These are phyloP conservation scores for Athene noctua DNA, from an alignment of 2,113 vertebrate species.

Conservation along the genomic window DNA sequence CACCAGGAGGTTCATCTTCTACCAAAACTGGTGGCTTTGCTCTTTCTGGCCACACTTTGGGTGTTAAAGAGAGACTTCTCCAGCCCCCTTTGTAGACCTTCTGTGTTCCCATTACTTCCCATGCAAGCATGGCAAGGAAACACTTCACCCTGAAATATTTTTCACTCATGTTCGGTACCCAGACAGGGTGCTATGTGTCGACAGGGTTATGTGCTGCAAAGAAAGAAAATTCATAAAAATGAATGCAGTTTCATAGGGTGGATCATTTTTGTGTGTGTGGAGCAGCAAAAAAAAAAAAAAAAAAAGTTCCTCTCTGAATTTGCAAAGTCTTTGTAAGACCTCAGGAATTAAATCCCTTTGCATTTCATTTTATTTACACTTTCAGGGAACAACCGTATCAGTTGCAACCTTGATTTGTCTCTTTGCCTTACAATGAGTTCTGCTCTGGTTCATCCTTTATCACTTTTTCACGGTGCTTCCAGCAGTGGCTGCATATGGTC, in stretches of 20 bases:
- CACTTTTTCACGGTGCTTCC: neutral
- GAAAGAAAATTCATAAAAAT: neutral
- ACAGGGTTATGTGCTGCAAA: neutral
- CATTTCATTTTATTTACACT: conserved; percentile 28
- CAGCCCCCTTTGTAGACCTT: neutral
- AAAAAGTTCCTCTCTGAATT: neutral
- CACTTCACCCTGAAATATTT: neutral
- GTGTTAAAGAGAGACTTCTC: neutral
- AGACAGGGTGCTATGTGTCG: neutral
- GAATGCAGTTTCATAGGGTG: neutral
- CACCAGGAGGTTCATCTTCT: neutral
- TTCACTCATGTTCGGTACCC: neutral
- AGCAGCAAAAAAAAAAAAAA: neutral
- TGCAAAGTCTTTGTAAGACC: neutral
- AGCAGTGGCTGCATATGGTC: conserved; percentile 24
- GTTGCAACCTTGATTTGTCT: neutral
- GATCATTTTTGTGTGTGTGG: neutral
- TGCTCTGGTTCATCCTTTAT: conserved; percentile 48
- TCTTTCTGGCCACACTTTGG: neutral
- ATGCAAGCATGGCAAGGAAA: neutral
- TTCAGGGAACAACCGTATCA: neutral
- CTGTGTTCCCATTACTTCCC: neutral
- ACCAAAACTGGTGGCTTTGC: neutral
- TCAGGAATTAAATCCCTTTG: neutral
- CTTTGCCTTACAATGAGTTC: neutral